Percentiles rank a stretch among this genome's conserved stretches.
These are phyloP conservation scores for Bibio marci DNA, from an alignment of 2,888 invertebrate species.

Conservation along the genomic window DNA sequence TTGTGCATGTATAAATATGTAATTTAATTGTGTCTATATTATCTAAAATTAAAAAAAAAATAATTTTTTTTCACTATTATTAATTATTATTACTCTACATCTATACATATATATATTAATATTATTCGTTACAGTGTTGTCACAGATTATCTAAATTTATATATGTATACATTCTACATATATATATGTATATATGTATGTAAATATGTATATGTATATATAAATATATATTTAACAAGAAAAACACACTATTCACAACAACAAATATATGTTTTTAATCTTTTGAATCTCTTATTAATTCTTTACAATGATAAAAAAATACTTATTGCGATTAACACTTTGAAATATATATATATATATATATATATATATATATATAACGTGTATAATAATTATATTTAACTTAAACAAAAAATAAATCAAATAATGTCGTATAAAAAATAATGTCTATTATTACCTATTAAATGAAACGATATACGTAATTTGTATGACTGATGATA, in stretches of 20 bases:
- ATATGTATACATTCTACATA: neutral
- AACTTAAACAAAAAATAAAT: neutral
- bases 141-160: slow-evolving; percentile 5
- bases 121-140: slow-evolving; percentile 11
- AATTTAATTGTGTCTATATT: slow-evolving; percentile 11
- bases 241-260: neutral
- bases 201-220: too few relatives aligned
- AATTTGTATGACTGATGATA: slow-evolving; percentile 19
- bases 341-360: too few relatives aligned
- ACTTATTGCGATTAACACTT: too few relatives aligned
- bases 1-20: slow-evolving; percentile 13
- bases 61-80: too few relatives aligned
- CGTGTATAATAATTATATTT: neutral
- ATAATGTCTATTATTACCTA: slow-evolving; percentile 5
- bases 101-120: slow-evolving; percentile 9
- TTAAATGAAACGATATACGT: slow-evolving; percentile 16
- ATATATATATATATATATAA: neutral
- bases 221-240: neutral
- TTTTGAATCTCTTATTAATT: too few relatives aligned
- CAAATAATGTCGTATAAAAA: slow-evolving; percentile 2
- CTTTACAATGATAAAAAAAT: too few relatives aligned
- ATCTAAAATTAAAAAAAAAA: too few relatives aligned
- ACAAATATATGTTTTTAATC: too few relatives aligned
- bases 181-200: too few relatives aligned
- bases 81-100: too few relatives aligned